Conservation (phyloP, 2,113 vertebrate genomes). For the Shinisaurus crocodilurus region DNA sequence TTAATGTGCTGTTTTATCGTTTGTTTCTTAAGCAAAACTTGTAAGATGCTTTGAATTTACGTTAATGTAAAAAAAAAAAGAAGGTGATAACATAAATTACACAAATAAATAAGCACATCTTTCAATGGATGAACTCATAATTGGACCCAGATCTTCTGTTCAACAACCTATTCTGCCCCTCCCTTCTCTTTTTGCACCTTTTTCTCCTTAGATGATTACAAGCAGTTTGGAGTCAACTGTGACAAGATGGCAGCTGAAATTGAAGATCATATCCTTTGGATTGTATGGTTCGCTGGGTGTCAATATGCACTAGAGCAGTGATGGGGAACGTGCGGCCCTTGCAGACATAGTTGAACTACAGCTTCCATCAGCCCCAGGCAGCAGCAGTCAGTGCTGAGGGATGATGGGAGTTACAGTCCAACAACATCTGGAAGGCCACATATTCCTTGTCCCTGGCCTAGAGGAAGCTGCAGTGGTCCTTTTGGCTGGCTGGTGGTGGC, state of each 20-base stretch:
- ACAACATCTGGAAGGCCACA: not conserved
- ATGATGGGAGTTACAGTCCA: not conserved
- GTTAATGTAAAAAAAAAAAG: not conserved
- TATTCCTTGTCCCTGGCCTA: not conserved
- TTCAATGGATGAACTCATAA: not conserved
- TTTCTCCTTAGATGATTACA: slow-evolving; percentile 85
- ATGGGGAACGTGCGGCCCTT: not conserved
- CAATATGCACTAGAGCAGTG: not conserved
- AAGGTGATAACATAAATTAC: not conserved
- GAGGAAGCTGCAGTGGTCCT: not conserved
- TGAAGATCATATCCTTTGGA: slow-evolving; percentile 95
- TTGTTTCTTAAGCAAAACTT: not conserved
- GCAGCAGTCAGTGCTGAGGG: not conserved
- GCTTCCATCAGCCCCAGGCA: not conserved
- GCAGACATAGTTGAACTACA: not conserved
- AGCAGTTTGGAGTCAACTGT: slow-evolving; percentile 88
- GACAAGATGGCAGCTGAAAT: slow-evolving; percentile 95
- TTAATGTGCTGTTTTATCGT: not conserved
- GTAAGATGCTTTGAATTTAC: not conserved
- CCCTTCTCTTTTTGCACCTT: not conserved
- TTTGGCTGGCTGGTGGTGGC: not conserved
- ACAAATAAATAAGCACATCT: not conserved
- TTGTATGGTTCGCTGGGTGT: not conserved
- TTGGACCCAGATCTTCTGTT: not conserved
- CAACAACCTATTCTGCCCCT: not conserved